Conservation (phyloP, 2,888 invertebrate genomes). For the Lasioglossum oenotherae region DNA sequence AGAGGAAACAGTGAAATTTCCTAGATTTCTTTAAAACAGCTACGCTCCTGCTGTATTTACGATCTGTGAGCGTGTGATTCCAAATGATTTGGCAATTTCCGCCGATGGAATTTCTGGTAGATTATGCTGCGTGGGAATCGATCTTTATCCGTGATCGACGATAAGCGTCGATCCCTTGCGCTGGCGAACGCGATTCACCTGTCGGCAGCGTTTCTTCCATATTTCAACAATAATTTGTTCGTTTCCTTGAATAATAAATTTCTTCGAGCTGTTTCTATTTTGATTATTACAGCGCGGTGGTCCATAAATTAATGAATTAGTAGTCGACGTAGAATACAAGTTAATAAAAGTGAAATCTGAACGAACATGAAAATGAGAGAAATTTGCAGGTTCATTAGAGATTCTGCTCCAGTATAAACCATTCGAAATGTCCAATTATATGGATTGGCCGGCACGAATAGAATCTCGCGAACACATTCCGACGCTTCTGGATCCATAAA, state of each 20-base stretch:
- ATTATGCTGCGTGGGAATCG: constrained; percentile 31
- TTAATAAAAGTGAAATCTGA: background rate
- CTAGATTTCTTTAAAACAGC: constrained; percentile 52
- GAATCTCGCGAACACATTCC: background rate
- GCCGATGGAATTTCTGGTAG: constrained; percentile 28
- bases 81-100: constrained; percentile 45
- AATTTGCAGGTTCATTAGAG: background rate
- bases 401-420: background rate
- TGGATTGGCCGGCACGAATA: background rate
- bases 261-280: background rate
- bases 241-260: background rate
- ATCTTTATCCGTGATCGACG: constrained; percentile 34
- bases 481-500: background rate
- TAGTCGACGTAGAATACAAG: too few species aligned
- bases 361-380: background rate
- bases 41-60: constrained; percentile 22
- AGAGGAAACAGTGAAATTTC: constrained; percentile 32
- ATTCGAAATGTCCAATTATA: background rate
- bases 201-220: too few species aligned
- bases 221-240: background rate
- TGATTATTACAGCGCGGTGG: background rate
- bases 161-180: constrained; percentile 14
- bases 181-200: constrained; percentile 29
- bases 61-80: constrained; percentile 35
- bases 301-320: background rate